These are phyloP conservation scores for Lasius platythorax DNA, from an alignment of 2,888 invertebrate species.

Conservation along the genomic window DNA sequence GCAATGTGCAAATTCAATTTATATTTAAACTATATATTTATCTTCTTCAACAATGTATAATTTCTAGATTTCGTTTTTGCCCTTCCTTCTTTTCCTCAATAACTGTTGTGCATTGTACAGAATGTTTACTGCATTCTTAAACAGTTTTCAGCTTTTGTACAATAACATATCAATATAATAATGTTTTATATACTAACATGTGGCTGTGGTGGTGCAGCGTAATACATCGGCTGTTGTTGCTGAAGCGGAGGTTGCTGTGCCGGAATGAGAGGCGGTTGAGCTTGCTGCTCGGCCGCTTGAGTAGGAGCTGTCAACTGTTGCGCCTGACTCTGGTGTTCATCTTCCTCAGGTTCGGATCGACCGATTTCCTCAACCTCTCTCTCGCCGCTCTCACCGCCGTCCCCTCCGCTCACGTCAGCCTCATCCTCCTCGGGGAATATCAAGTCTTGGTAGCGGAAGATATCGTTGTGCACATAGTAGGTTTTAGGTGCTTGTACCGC, in stretches of 20 bases:
- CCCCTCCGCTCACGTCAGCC: conserved; percentile 80
- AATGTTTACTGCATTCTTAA: neutral
- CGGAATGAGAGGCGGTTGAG: conserved; percentile 76
- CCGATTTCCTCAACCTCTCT: conserved; percentile 89
- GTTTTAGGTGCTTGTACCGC: conserved; percentile 98
- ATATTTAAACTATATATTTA: neutral
- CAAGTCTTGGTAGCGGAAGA: conserved; percentile 97
- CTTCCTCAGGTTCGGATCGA: conserved; percentile 90
- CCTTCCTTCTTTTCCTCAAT: neutral
- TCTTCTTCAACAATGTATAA: neutral
- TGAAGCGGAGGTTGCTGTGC: conserved; percentile 78
- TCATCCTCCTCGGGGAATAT: conserved; percentile 84
- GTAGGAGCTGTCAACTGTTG: conserved; percentile 77
- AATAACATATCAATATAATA: neutral
- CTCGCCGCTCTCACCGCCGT: conserved; percentile 80
- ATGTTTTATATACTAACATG: conserved; percentile 69
- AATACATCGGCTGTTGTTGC: conserved; percentile 78
- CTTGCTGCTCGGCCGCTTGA: conserved; percentile 76
- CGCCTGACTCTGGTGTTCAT: conserved; percentile 85
- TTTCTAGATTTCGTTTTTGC: neutral
- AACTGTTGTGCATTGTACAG: neutral
- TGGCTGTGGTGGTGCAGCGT: conserved; percentile 78
- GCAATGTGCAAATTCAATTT: neutral
- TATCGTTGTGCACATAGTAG: conserved; percentile 99
- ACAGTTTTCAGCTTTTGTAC: neutral